phyloP scores from a whole-genome alignment of 1,140 invertebrate species.

The Phymastichus coffea region DNA sequence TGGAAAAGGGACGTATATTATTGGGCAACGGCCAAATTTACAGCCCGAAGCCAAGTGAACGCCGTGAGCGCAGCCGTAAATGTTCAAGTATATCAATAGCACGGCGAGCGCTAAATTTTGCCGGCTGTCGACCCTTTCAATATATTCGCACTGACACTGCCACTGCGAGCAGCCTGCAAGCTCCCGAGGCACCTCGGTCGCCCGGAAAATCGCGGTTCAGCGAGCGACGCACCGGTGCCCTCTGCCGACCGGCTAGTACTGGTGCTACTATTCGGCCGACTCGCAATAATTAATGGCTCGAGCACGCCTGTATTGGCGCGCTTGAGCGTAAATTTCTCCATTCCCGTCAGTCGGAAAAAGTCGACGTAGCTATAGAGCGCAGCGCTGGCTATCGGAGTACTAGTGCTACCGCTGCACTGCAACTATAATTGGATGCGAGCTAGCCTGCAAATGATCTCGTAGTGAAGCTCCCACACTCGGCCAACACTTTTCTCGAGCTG shows the following conservation, averaged over 20 bases:
- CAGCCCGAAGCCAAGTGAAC: slow-evolving; percentile 43
- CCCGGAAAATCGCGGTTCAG: background rate
- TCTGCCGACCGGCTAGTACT: too few relatives aligned
- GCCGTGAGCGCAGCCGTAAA: slow-evolving; percentile 47
- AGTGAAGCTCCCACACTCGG: too few relatives aligned
- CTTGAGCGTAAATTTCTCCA: slow-evolving; percentile 15
- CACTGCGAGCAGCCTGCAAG: background rate
- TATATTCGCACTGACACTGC: background rate
- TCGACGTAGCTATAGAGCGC: too few relatives aligned
- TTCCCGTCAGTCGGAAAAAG: background rate
- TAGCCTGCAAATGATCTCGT: too few relatives aligned
- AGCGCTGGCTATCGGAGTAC: too few relatives aligned
- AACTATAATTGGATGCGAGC: too few relatives aligned
- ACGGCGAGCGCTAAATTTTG: slow-evolving; percentile 39
- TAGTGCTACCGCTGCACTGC: too few relatives aligned
- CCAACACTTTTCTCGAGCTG: too few relatives aligned
- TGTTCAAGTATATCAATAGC: slow-evolving; percentile 51
- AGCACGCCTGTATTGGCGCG: background rate
- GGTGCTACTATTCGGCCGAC: too few relatives aligned
- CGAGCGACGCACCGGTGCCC: background rate
- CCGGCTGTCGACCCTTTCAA: background rate
- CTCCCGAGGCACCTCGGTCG: too few relatives aligned
- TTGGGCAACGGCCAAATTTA: slow-evolving; percentile 41
- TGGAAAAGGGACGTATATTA: too few relatives aligned
- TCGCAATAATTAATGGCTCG: slow-evolving; percentile 13